Evolutionary conservation across 2,797 vertebrate species (phyloP).

Genomic region (Loris lydekkerianus): DNA sequence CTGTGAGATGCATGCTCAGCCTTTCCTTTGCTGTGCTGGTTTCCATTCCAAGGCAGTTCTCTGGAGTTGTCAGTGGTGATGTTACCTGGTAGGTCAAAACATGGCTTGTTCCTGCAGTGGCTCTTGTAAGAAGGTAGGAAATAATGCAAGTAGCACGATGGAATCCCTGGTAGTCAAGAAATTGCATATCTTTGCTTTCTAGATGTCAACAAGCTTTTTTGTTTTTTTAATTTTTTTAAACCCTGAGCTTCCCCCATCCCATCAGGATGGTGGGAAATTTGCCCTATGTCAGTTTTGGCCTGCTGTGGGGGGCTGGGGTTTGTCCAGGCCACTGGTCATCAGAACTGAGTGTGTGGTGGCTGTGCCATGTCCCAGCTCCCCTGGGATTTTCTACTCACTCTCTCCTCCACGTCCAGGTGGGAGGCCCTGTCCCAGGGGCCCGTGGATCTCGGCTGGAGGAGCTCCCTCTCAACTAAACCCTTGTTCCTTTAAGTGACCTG

Average conservation of each 20-base stretch:
- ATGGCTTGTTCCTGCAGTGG: not conserved
- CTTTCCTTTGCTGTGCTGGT: no score
- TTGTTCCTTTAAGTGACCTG: not conserved
- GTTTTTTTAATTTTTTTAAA: not conserved
- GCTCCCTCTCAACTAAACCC: not conserved
- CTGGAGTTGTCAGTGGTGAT: not conserved
- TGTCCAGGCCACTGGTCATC: not conserved
- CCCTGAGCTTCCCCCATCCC: not conserved
- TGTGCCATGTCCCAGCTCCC: not conserved
- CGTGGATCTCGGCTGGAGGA: not conserved
- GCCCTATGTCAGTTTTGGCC: not conserved
- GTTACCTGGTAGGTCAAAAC: not conserved
- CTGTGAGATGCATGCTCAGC: not conserved
- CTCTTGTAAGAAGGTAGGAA: not conserved
- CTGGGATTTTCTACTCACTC: not conserved
- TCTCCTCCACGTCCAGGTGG: not conserved
- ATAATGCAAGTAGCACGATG: not conserved
- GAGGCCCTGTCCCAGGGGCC: not conserved
- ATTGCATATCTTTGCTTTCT: conserved; percentile 13
- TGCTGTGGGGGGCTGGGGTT: no score
- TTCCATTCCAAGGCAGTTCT: not conserved
- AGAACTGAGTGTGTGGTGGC: no score
- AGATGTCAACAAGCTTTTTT: not conserved
- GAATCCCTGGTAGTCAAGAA: not conserved
- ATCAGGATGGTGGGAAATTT: conserved; percentile 2